phyloP scores from a whole-genome alignment of 1,140 invertebrate species.

The Bombus ignitus region DNA sequence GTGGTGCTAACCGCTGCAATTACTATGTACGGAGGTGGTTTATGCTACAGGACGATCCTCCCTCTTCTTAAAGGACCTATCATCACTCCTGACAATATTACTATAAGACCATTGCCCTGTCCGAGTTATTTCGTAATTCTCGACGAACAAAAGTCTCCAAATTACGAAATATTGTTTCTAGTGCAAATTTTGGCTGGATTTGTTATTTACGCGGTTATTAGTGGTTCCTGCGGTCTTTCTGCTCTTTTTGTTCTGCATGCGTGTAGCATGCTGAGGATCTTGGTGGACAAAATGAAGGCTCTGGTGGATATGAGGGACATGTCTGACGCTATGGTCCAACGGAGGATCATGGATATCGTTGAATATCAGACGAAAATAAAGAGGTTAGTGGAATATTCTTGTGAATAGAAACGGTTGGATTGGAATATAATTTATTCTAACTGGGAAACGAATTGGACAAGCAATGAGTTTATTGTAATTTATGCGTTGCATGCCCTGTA shows the following conservation, averaged over 20 bases:
- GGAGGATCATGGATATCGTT: conserved; percentile 38
- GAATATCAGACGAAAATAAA: conserved; percentile 50
- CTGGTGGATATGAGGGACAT: background rate
- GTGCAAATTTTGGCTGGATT: conserved; percentile 55
- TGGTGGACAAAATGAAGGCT: conserved; percentile 43
- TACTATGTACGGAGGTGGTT: conserved; percentile 61
- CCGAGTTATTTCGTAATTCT: conserved; percentile 52
- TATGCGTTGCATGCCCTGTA: background rate
- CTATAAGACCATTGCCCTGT: conserved; percentile 50
- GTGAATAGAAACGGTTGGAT: background rate
- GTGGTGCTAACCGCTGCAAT: conserved; percentile 36
- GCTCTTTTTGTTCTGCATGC: conserved; percentile 56
- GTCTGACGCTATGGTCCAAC: background rate
- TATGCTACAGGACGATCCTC: conserved; percentile 54
- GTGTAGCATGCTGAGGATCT: conserved; percentile 54
- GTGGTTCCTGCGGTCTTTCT: conserved; percentile 46
- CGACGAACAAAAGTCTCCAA: conserved; percentile 41
- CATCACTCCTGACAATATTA: conserved; percentile 46
- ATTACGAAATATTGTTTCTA: conserved; percentile 63
- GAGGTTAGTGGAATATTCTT: conserved; percentile 1
- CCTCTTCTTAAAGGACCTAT: conserved; percentile 55
- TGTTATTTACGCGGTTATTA: conserved; percentile 38
- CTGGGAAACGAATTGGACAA: background rate
- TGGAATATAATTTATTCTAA: background rate
- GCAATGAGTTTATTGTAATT: background rate